Evolutionary conservation across 1,140 invertebrate species (phyloP), one percentile per base, ranked within the genome.

Genomic region (Drosophila albomicans): DNA sequence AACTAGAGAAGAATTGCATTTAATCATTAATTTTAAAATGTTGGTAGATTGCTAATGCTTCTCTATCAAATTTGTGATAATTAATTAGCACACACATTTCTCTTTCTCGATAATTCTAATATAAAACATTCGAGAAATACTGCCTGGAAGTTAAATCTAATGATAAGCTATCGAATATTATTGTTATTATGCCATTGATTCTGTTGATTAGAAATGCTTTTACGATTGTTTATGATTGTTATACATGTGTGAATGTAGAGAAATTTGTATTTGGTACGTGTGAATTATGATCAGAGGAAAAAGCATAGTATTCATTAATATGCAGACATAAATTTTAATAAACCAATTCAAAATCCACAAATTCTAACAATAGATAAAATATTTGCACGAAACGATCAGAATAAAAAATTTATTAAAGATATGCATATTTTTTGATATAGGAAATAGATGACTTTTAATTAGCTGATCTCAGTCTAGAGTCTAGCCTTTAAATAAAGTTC

Each of bases 161-260:
- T 7, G 51, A 52, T 52, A 52, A 52, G 51, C 5, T 2, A 52
- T 52, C 51, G 28, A 13, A 52, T 7, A 52, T 30, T 30, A 52
- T 32, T 8, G 32, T 30, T 30, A 52, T 32, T 32, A 52, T 52
- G 10, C 51, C n/a, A 13, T 32, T 28, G n/a, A 52, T 30, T 32
- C 13, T 32, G 51, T 32, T 32, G 25, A 52, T 52, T 32, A 32
- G 11, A 13, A 52, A 52, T 11, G 10, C 2, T 52, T 32, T 52
- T 52, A 52, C 11, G n/a, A 52, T 28, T 11, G 51, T 32, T 52
- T 52, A 13, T 8, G 7, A 32, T 32, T 25, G 20, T 1, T 32
- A 32, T 32, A 7, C 7, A n/a, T 10, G 10, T 32, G 10, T 38
- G 35, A 3, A 38, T 38, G 49, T 3, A 52, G 49, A 7, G 1